These are phyloP conservation scores for Archaeoteleia sp. DNA, from an alignment of 2,888 invertebrate species.

Conservation along the genomic window DNA sequence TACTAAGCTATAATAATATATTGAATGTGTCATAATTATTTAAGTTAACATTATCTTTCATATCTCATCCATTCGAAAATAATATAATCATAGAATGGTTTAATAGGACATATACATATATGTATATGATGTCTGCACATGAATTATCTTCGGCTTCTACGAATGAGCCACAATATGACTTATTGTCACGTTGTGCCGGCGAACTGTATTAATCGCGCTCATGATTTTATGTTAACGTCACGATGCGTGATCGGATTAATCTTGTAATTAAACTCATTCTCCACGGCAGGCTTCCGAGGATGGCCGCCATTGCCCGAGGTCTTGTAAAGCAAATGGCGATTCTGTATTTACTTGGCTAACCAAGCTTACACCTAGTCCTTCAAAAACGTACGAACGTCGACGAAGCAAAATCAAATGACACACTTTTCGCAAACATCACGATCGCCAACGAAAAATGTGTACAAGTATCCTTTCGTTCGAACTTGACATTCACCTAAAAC, in stretches of 20 bases:
- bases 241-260: slow-evolving; percentile 22
- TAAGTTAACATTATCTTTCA: too few relatives aligned
- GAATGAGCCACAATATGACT: slow-evolving; percentile 22
- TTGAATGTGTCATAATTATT: too few relatives aligned
- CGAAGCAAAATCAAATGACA: slow-evolving; percentile 40
- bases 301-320: slow-evolving; percentile 38
- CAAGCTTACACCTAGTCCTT: slow-evolving; percentile 27
- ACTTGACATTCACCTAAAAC: slow-evolving; percentile 19
- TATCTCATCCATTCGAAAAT: too few relatives aligned
- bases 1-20: too few relatives aligned
- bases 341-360: slow-evolving; percentile 54
- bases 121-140: not conserved
- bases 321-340: slow-evolving; percentile 50
- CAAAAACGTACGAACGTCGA: slow-evolving; percentile 8
- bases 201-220: slow-evolving; percentile 34
- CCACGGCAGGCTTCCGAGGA: slow-evolving; percentile 20
- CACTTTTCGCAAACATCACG: slow-evolving; percentile 16
- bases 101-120: too few relatives aligned
- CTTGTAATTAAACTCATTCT: slow-evolving; percentile 39
- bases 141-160: slow-evolving; percentile 18
- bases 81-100: too few relatives aligned
- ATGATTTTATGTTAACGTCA: slow-evolving; percentile 35
- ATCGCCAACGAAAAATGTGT: slow-evolving; percentile 27
- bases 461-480: slow-evolving; percentile 36
- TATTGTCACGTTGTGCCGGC: slow-evolving; percentile 35